A percentile compares a stretch with the other conserved stretches of the same genome.
Evolutionary conservation across 2,888 invertebrate species (phyloP).

Genomic region (Choreutis nemorana): DNA sequence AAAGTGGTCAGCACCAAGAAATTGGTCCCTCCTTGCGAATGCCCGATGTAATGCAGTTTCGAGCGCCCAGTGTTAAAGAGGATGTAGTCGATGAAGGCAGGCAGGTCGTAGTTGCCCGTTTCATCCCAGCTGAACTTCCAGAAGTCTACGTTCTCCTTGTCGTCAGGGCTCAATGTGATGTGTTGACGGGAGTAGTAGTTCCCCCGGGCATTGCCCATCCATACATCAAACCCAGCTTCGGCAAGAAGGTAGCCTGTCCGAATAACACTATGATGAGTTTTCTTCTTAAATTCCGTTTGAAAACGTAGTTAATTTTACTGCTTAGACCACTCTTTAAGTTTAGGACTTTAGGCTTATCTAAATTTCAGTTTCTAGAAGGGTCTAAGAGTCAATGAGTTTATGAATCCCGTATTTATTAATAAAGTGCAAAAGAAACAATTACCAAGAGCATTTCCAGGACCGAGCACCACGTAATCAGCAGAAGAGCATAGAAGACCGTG

Average conservation of each 20-base stretch:
- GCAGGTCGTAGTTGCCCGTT: slow-evolving; percentile 31
- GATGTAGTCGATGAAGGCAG: slow-evolving; percentile 29
- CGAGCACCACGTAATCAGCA: slow-evolving; percentile 29
- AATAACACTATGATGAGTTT: no score
- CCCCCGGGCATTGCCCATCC: slow-evolving; percentile 82
- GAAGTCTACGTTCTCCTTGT: slow-evolving; percentile 19
- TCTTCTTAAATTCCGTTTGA: no score
- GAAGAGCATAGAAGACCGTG: slow-evolving; percentile 35
- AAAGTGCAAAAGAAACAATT: no score
- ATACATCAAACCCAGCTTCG: slow-evolving; percentile 75
- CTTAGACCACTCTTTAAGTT: no score
- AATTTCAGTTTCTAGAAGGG: no score
- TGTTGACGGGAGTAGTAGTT: slow-evolving; percentile 66
- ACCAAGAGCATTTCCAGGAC: slow-evolving; percentile 28
- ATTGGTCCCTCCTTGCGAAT: slow-evolving; percentile 42
- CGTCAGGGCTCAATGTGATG: slow-evolving; percentile 21
- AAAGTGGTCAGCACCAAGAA: slow-evolving; percentile 39
- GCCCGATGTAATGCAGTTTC: slow-evolving; percentile 38
- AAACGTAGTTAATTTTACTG: no score
- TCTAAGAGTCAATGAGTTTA: no score
- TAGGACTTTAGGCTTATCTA: no score
- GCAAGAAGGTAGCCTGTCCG: slow-evolving; percentile 52
- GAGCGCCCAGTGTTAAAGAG: slow-evolving; percentile 20
- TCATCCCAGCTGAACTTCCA: slow-evolving; percentile 44
- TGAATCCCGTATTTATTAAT: no score